phyloP scores from a whole-genome alignment of 2,888 invertebrate species.

The Pseudococcus longispinus region DNA sequence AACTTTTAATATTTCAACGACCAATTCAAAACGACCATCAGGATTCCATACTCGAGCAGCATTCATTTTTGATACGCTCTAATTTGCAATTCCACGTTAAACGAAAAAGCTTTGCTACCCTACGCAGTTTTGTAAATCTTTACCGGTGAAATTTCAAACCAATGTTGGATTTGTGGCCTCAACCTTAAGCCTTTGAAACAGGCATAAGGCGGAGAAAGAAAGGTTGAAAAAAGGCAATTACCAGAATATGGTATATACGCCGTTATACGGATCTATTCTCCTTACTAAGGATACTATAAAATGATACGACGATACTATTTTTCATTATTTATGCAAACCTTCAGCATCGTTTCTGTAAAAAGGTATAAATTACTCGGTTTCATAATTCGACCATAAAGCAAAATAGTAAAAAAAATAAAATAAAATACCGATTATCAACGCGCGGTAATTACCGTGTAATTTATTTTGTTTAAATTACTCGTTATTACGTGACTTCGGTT shows the following conservation, averaged over 20 bases:
- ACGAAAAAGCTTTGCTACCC: not conserved
- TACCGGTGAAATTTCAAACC: not conserved
- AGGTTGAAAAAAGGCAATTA: not conserved
- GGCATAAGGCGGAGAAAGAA: not conserved
- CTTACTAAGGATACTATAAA: not conserved
- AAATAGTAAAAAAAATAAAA: not conserved
- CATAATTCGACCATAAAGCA: not conserved
- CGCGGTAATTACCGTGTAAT: conserved; percentile 40
- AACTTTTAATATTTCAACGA: no score
- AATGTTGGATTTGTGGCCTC: not conserved
- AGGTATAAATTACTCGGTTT: conserved; percentile 19
- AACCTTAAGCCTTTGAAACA: not conserved
- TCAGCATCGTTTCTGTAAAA: not conserved
- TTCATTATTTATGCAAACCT: conserved; percentile 5
- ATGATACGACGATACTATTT: not conserved
- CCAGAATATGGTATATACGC: not conserved
- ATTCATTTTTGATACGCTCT: not conserved
- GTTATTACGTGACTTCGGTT: conserved; percentile 33
- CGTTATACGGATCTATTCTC: not conserved
- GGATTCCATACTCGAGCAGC: not conserved
- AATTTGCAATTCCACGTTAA: not conserved
- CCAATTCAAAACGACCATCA: not conserved
- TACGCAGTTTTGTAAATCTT: not conserved
- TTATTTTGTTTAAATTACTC: conserved; percentile 42
- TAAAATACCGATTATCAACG: not conserved